Conservation (phyloP, 2,888 invertebrate genomes). For the Lottia scabra region DNA sequence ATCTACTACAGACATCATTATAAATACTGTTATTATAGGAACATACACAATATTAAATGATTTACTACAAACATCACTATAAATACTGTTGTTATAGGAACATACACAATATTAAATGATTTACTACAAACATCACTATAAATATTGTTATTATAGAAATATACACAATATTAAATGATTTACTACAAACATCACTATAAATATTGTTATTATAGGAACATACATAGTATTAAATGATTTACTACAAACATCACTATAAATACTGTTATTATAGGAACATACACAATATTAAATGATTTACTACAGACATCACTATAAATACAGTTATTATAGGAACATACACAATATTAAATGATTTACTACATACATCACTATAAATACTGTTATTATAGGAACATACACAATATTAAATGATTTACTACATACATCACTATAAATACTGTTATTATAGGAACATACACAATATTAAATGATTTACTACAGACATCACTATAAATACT, state of each 20-base stretch:
- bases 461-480: neutral
- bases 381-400: neutral
- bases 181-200: too few relatives aligned
- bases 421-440: too few relatives aligned
- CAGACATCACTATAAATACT: too few relatives aligned
- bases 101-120: conserved; percentile 72
- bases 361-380: too few relatives aligned
- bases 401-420: neutral
- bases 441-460: neutral
- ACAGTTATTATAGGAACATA: neutral
- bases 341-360: neutral
- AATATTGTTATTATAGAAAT: conserved; percentile 75
- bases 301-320: too few relatives aligned
- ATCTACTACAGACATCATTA: too few relatives aligned
- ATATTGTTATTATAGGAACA: too few relatives aligned
- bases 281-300: neutral
- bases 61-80: too few relatives aligned
- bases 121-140: too few relatives aligned
- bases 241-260: too few relatives aligned
- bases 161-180: conserved; percentile 84
- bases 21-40: conserved; percentile 71
- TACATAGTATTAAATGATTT: neutral
- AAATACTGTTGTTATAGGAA: conserved; percentile 73
- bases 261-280: too few relatives aligned
- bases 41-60: conserved; percentile 79